Evolutionary conservation across 1,140 invertebrate genomes (phyloP), one percentile per base, ranked within the genome.

Genomic region (Drosophila ananassae): DNA sequence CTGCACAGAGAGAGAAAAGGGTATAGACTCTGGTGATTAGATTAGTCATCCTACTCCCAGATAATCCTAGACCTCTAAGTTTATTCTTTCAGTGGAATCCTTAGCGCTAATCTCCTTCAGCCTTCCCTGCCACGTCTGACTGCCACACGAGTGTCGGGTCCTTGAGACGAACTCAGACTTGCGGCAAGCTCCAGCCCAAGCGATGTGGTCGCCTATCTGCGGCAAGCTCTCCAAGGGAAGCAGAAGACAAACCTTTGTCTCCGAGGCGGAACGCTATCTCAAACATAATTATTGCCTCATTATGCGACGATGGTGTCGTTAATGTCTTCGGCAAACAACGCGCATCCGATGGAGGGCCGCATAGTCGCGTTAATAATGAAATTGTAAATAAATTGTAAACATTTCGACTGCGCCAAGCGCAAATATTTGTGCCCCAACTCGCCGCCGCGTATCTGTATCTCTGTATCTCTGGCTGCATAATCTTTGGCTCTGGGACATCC

Each of bases 331-430:
- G 60, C 76, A 79, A 77, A 84, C 76, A 79, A 39, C 51, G 74
- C 76, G 78, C 76, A 62, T 58, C 55, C 57, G 75, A 79, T 83
- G 79, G 73, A 37, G 69, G 68, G 72, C 74, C 68, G 77, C 48
- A 56, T 51, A 44, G 60, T 53, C 25, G 73, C 59, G 71, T 64
- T 74, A 87, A 80, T 87, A 85, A 85, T 85, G 82, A 87, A 85
- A 85, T 85, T 87, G 82, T 85, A 85, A 85, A 87, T 85, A 79
- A 72, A 81, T 73, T 87, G 82, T 87, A 82, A 85, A 87, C 83
- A 87, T 87, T 85, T 85, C 46, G 76, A 72, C 77, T 87, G 78
- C 59, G 68, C 62, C 82, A 74, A 57, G 25, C 52, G 76, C 74
- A 85, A 85, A 87, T 85, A 85, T 76, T 76, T 76, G 62, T 75